Percentiles rank a stretch among this genome's conserved stretches.
Conservation (phyloP, 1,140 invertebrate species). For the Galendromus occidentalis region DNA sequence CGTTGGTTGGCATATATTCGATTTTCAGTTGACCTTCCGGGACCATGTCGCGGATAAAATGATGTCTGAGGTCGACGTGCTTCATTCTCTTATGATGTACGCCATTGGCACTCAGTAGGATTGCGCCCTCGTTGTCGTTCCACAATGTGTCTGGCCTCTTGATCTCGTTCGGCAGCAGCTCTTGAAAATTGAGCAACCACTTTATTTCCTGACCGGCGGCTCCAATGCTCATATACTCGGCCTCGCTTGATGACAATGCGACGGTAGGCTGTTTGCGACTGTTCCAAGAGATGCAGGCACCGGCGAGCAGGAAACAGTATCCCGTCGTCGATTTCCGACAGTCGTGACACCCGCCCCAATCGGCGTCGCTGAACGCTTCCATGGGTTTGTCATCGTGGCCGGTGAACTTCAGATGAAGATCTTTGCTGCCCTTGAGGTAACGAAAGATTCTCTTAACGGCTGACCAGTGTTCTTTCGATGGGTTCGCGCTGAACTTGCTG, state of each 20-base stretch:
- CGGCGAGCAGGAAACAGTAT: constrained; percentile 23
- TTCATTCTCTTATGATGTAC: constrained; percentile 26
- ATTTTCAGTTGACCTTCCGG: constrained; percentile 12
- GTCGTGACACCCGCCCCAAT: not conserved
- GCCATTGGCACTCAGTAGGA: constrained; percentile 27
- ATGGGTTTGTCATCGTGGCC: too few species aligned
- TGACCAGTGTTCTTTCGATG: constrained; percentile 18
- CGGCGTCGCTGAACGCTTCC: not conserved
- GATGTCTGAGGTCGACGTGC: constrained; percentile 27
- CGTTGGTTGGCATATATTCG: not conserved
- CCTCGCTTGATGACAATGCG: constrained; percentile 15
- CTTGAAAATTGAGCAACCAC: not conserved
- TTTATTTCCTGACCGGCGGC: constrained; percentile 13
- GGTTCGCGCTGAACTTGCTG: constrained; percentile 16
- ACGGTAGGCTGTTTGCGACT: constrained; percentile 14
- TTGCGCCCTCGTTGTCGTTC: constrained; percentile 27
- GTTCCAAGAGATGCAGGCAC: constrained; percentile 22
- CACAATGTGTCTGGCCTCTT: not conserved
- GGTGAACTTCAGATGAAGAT: not conserved
- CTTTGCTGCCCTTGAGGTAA: constrained; percentile 22
- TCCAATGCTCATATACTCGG: constrained; percentile 15
- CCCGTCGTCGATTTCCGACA: constrained; percentile 25
- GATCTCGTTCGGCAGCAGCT: not conserved
- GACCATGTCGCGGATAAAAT: constrained; percentile 21
- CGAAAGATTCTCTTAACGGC: constrained; percentile 21